Conservation (phyloP, 2,113 vertebrate species). For the Phylloscopus trochiloides region DNA sequence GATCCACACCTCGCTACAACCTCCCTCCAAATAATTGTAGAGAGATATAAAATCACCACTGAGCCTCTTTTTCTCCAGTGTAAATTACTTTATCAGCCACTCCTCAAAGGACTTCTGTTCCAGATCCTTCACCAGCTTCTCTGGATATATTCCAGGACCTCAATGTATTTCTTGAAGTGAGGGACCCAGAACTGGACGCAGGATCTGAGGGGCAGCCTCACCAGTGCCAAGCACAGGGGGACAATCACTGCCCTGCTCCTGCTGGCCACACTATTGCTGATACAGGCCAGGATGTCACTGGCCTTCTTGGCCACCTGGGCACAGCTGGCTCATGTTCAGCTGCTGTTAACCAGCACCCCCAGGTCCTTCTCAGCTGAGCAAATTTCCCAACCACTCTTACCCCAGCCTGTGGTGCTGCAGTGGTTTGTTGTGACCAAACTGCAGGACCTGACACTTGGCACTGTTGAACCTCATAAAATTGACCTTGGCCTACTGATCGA, state of each 20-base stretch:
- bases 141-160: not conserved
- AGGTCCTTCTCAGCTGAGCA: not conserved
- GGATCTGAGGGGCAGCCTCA: fast-evolving
- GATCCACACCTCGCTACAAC: not conserved
- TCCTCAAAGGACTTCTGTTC: not conserved
- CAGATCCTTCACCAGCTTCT: not conserved
- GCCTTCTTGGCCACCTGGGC: not conserved
- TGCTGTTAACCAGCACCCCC: fast-evolving
- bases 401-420: fast-evolving
- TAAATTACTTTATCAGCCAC: not conserved
- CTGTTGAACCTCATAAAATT: not conserved
- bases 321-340: not conserved
- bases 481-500: fast-evolving
- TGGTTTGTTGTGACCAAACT: fast-evolving
- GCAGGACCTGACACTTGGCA: fast-evolving
- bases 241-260: fast-evolving
- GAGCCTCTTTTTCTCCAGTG: not conserved
- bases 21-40: not conserved
- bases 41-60: not conserved
- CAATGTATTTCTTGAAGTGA: not conserved
- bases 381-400: fast-evolving
- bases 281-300: not conserved
- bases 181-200: not conserved
- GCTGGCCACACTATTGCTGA: not conserved
- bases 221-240: fast-evolving